A percentile compares a stretch with the other conserved stretches of the same genome.
Conservation (phyloP, 2,113 vertebrate genomes). For the Datnioides undecimradiatus region DNA sequence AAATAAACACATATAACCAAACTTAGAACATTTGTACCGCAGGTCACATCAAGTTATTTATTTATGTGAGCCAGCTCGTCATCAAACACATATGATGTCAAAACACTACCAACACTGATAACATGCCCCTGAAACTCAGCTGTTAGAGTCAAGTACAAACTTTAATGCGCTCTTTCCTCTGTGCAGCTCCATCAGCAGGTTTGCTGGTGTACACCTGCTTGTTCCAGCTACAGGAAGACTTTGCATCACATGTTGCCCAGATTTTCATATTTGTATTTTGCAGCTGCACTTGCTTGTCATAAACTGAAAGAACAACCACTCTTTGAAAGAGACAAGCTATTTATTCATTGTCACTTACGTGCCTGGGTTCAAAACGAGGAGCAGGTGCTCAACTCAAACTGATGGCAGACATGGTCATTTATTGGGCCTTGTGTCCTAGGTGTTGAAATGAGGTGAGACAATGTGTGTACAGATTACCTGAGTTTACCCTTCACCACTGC, state of each 20-base stretch:
- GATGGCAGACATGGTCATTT: background rate
- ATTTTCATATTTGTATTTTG: constrained; percentile 4
- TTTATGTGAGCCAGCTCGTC: background rate
- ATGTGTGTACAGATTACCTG: too few relatives aligned
- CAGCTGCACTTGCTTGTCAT: background rate
- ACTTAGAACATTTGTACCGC: background rate
- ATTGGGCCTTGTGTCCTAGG: background rate
- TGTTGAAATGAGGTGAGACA: background rate
- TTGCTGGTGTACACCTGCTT: constrained; percentile 10
- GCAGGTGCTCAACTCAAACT: background rate
- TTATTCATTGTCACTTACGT: background rate
- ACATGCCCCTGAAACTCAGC: background rate
- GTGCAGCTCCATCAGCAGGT: constrained; percentile 22
- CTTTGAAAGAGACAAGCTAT: background rate
- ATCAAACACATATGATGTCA: background rate
- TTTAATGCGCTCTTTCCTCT: constrained; percentile 21
- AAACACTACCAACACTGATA: background rate
- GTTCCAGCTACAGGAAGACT: constrained; percentile 13
- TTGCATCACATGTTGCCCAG: background rate
- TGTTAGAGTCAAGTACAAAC: constrained; percentile 36
- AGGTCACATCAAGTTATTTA: background rate
- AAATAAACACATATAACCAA: background rate
- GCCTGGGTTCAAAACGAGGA: background rate
- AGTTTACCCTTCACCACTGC: background rate
- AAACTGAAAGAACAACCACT: background rate